Conservation (phyloP, 1,140 invertebrate genomes). For the Gonatopus flavifemur region DNA sequence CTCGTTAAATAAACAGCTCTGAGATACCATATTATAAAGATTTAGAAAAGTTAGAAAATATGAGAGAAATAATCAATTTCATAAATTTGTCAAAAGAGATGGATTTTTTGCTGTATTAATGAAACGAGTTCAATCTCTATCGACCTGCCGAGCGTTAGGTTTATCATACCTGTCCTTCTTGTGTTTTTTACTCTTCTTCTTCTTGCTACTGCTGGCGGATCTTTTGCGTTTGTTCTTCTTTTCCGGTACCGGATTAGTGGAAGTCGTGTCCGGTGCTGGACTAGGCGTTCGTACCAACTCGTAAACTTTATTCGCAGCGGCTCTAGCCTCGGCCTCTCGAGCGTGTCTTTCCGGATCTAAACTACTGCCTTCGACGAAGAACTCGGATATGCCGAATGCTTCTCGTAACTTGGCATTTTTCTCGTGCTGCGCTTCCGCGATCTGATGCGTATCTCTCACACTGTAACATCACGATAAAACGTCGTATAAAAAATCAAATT, state of each 20-base stretch:
- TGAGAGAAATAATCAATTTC: background rate
- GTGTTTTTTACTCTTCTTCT: conserved; percentile 53
- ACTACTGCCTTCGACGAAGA: conserved; percentile 92
- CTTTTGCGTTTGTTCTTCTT: conserved; percentile 47
- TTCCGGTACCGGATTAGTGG: conserved; percentile 24
- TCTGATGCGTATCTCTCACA: conserved; percentile 91
- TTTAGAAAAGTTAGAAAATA: background rate
- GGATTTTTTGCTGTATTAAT: too few species aligned
- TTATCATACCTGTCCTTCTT: conserved; percentile 50
- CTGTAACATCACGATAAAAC: too few species aligned
- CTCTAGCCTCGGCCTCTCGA: conserved; percentile 72
- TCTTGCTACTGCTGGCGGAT: conserved; percentile 43
- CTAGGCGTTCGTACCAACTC: conserved; percentile 47
- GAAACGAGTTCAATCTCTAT: conserved; percentile 43
- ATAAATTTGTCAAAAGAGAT: background rate
- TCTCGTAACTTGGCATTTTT: conserved; percentile 91
- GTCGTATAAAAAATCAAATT: too few species aligned
- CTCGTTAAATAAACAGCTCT: too few species aligned
- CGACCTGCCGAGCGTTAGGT: conserved; percentile 34
- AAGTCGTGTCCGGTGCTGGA: conserved; percentile 27
- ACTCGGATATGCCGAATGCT: conserved; percentile 92
- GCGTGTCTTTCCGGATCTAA: conserved; percentile 83
- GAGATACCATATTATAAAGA: background rate
- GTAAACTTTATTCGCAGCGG: conserved; percentile 64
- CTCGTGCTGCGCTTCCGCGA: conserved; percentile 94